Evolutionary conservation across 2,888 invertebrate genomes (phyloP).

Genomic region (Ephialtes manifestator): DNA sequence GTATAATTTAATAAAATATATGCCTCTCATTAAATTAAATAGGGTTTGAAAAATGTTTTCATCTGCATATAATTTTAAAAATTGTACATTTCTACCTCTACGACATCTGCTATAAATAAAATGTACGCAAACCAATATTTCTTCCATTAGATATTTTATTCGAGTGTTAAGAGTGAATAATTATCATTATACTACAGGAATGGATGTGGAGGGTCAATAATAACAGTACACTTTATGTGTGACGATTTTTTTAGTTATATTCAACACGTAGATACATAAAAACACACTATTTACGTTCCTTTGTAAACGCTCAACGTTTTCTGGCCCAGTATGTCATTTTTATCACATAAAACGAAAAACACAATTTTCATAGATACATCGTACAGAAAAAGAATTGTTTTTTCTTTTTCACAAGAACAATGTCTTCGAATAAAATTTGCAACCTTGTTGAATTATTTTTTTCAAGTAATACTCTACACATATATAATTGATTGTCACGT

Average conservation of each 20-base stretch:
- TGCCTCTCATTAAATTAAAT: background rate
- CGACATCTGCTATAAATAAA: background rate
- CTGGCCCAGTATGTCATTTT: constrained; percentile 6
- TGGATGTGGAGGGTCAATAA: background rate
- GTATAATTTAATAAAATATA: background rate
- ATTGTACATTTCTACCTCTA: constrained; percentile 12
- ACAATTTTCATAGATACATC: background rate
- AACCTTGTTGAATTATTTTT: constrained; percentile 17
- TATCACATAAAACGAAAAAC: constrained; percentile 14
- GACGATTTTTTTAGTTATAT: constrained; percentile 36
- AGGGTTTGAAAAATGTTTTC: no score
- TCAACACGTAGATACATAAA: constrained; percentile 28
- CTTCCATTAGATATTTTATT: constrained; percentile 20
- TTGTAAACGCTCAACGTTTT: constrained; percentile 20
- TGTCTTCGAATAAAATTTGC: constrained; percentile 9
- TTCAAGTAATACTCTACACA: constrained; percentile 16
- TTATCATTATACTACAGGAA: background rate
- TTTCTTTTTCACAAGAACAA: background rate
- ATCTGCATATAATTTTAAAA: no score
- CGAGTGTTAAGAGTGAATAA: background rate
- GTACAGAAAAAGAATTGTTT: background rate
- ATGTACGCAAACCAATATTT: background rate
- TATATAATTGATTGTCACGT: constrained; percentile 64
- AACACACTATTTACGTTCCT: constrained; percentile 14
- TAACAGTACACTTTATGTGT: constrained; percentile 33